phyloP scores from a whole-genome alignment of 2,113 vertebrate genomes.

The Phyllostomus hastatus region DNA sequence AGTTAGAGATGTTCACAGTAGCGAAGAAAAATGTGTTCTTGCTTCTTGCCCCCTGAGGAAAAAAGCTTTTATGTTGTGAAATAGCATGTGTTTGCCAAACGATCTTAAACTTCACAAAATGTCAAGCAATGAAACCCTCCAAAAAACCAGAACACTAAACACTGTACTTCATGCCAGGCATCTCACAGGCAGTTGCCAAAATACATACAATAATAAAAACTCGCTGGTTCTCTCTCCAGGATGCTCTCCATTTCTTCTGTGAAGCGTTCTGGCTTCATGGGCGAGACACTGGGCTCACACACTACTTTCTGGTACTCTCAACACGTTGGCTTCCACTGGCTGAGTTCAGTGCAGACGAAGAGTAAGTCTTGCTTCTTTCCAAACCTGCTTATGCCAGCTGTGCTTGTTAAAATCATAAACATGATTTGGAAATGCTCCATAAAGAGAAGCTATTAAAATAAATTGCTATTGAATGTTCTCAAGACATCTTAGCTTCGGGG shows the following conservation, averaged over 20 bases:
- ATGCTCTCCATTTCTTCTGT: not conserved
- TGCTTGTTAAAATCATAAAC: not conserved
- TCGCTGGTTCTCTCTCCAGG: not conserved
- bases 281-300: not conserved
- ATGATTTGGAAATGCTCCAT: not conserved
- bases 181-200: not conserved
- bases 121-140: not conserved
- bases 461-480: not conserved
- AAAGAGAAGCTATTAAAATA: constrained; percentile 19
- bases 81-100: constrained; percentile 42
- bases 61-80: constrained; percentile 20
- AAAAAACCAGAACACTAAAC: not conserved
- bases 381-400: not conserved
- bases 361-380: not conserved
- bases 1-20: not conserved
- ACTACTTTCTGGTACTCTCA: not conserved
- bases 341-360: not conserved
- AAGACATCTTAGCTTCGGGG: not conserved
- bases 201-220: not conserved
- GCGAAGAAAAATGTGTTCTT: constrained; percentile 39
- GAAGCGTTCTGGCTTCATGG: not conserved
- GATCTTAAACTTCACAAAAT: constrained; percentile 42
- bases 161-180: not conserved
- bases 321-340: not conserved
- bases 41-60: constrained; percentile 33